phyloP scores from a whole-genome alignment of 2,888 invertebrate genomes.

The Leptinotarsa peninsularis region DNA sequence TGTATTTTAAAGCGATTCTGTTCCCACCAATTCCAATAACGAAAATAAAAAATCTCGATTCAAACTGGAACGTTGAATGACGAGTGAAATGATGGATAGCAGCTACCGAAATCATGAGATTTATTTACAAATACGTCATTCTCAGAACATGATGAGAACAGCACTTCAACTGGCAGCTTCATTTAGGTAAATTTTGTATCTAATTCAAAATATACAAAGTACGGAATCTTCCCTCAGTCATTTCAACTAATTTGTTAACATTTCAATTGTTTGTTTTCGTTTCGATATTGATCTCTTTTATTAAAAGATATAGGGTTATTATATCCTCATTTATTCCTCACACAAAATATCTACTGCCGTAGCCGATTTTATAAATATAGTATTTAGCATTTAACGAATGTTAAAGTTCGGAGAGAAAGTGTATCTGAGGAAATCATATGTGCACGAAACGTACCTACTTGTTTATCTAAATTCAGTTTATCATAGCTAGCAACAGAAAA shows the following conservation, averaged over 20 bases:
- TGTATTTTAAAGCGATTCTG: conserved; percentile 38
- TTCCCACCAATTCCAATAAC: conserved; percentile 35
- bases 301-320: conserved; percentile 21
- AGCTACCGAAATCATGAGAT: conserved; percentile 45
- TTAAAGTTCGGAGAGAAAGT: too few species aligned
- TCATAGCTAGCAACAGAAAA: too few species aligned
- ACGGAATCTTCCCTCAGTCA: neutral
- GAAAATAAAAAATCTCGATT: conserved; percentile 35
- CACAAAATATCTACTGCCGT: neutral
- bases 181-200: neutral
- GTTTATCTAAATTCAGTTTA: too few species aligned
- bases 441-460: too few species aligned
- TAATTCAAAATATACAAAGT: conserved; percentile 13
- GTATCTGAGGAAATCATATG: too few species aligned
- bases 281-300: conserved; percentile 8
- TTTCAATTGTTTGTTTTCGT: conserved; percentile 4
- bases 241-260: conserved; percentile 1
- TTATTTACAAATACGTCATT: conserved; percentile 47
- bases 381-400: too few species aligned
- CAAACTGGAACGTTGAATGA: conserved; percentile 38
- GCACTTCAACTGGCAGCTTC: conserved; percentile 26
- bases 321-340: neutral
- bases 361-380: neutral
- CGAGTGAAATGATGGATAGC: conserved; percentile 46
- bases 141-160: conserved; percentile 41